Base-by-base conservation (phyloP, 2,888 invertebrate species). In the Clusia tigrina region DNA sequence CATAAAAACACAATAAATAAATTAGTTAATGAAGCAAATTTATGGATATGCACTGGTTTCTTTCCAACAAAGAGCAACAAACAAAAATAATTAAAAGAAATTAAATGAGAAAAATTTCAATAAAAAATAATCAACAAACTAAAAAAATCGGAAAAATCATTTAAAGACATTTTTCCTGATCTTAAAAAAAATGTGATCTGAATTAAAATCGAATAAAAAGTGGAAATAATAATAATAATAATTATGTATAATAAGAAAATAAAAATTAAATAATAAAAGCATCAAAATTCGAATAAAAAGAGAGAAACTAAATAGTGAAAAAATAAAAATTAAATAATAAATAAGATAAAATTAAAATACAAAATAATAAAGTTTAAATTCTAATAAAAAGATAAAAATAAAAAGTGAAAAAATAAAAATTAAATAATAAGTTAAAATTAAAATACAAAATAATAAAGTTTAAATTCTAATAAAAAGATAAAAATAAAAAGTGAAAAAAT, bases 291-390 rank as follows among this genome's bases (percentile, higher is more conserved):
- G 32, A 9, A 6, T 9, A 32, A 32, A 9, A 32, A 32, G 12
- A 32, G 32, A 32, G 12, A 32, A 32, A 32, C 6, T 12, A 32
- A 6, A 32, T 9, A 32, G 12, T 6, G 12, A 12, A 9, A 32
- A 9, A 9, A 9, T 32, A 32, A 32, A 32, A 32, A 32, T 9
- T 32, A 6, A 6, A 32, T 12, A 32, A 32, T 12, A 32, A 32
- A 6, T 32, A 65, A 38, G 32, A 25, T 46, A 15, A n/a, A 10
- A 25, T 58, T 22, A 42, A 23, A 20, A 52, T n/a, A 37, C 32
- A 6, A 55, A 58, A 58, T 37, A 18, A 32, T n/a, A 2, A 58
- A 56, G 60, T 22, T 63, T 60, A 64, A 64, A 63, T 58, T 65
- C 63, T 65, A 18, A 42, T 48, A 32, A 15, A n/a, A 62, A 55